These are phyloP conservation scores for Brachirus orientalis DNA, from an alignment of 2,113 vertebrate species.

Conservation along the genomic window DNA sequence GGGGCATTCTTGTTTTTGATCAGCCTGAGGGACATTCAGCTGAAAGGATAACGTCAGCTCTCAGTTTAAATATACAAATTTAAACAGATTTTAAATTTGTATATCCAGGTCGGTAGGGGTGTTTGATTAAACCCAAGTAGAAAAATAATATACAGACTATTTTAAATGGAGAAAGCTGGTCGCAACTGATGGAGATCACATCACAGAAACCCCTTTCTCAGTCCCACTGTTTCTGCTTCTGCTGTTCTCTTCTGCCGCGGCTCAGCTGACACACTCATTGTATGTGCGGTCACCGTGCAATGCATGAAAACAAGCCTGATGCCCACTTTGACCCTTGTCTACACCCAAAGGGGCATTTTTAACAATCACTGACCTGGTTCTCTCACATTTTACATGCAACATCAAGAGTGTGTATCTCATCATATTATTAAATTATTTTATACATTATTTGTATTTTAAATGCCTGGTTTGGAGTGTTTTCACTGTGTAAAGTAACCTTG, in stretches of 20 bases:
- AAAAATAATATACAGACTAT: slow-evolving; percentile 24
- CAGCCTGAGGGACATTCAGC: slow-evolving; percentile 19
- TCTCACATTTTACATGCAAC: slow-evolving; percentile 27
- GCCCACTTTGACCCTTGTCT: slow-evolving; percentile 54
- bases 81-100: slow-evolving; percentile 20
- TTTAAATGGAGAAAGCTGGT: neutral
- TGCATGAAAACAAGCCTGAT: slow-evolving; percentile 27
- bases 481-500: too few species aligned
- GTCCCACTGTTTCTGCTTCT: slow-evolving; percentile 4
- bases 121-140: neutral
- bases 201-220: too few species aligned
- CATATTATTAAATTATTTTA: too few species aligned
- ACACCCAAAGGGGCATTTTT: slow-evolving; percentile 42
- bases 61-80: too few species aligned
- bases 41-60: neutral
- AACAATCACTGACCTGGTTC: slow-evolving; percentile 26
- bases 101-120: neutral
- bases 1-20: slow-evolving; percentile 27
- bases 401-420: neutral
- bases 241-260: slow-evolving; percentile 38
- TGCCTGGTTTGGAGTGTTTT: too few species aligned
- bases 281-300: slow-evolving; percentile 44
- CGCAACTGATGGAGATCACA: slow-evolving; percentile 18
- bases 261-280: slow-evolving; percentile 32
- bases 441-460: too few species aligned